A percentile compares a stretch with the other conserved stretches of the same genome.
phyloP scores from a whole-genome alignment of 2,797 vertebrate species.

The Danio albolineatus region DNA sequence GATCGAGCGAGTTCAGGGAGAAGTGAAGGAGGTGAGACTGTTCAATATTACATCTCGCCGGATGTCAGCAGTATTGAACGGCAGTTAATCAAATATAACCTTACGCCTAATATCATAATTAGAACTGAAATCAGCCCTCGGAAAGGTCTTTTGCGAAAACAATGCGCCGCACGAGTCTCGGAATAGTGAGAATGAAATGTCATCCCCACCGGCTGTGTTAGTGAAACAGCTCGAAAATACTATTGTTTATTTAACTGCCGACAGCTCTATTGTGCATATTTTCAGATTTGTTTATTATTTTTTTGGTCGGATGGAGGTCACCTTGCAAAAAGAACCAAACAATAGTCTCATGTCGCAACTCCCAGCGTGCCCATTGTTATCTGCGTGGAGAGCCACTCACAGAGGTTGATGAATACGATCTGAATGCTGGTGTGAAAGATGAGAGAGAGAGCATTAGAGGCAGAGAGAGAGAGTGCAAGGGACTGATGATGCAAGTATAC shows the following conservation, averaged over 20 bases:
- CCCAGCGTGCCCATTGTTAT: constrained; percentile 57
- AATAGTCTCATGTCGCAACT: constrained; percentile 44
- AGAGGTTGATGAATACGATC: constrained; percentile 71
- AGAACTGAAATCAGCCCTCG: constrained; percentile 7
- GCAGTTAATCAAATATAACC: constrained; percentile 42
- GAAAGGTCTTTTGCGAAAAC: constrained; percentile 7
- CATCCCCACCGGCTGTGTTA: background rate
- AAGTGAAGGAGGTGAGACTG: constrained; percentile 24
- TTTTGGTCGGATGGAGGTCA: constrained; percentile 64
- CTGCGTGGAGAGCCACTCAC: constrained; percentile 54
- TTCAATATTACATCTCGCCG: constrained; percentile 42
- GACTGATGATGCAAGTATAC: constrained; percentile 77
- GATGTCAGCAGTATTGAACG: constrained; percentile 31
- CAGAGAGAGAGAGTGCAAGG: constrained; percentile 57
- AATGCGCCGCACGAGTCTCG: background rate
- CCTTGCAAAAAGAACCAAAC: constrained; percentile 62
- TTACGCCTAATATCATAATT: constrained; percentile 46
- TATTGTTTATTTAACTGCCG: constrained; percentile 2
- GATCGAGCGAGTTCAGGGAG: constrained; percentile 27
- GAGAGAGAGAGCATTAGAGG: constrained; percentile 54
- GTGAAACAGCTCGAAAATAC: constrained; percentile 3
- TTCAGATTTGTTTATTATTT: constrained; percentile 24
- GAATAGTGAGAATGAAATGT: background rate
- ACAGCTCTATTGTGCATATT: constrained; percentile 15
- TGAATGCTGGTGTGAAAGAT: constrained; percentile 68